These are phyloP conservation scores for Muschampia plurimacula DNA, from an alignment of 2,888 invertebrate species.

Conservation along the genomic window DNA sequence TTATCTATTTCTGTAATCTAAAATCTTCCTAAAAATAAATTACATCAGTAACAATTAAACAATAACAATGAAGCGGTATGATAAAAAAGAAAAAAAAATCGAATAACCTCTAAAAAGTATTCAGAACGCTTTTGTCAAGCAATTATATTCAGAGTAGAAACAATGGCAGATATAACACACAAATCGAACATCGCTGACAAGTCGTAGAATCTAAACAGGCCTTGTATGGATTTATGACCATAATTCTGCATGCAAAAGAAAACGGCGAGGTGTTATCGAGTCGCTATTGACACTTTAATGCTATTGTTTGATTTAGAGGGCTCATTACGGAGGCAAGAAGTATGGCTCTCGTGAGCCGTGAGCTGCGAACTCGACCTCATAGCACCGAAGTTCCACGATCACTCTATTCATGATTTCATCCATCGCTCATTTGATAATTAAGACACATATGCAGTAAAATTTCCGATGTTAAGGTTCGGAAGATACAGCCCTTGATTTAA, in stretches of 20 bases:
- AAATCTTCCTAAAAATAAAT: too few relatives aligned
- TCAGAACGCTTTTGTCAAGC: not conserved
- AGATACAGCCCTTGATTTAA: too few relatives aligned
- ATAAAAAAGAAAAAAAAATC: not conserved
- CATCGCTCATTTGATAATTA: slow-evolving; percentile 39
- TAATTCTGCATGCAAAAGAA: slow-evolving; percentile 81
- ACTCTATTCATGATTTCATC: slow-evolving; percentile 61
- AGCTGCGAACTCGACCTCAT: slow-evolving; percentile 56
- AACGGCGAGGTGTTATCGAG: slow-evolving; percentile 82
- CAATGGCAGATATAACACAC: slow-evolving; percentile 40
- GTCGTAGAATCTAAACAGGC: slow-evolving; percentile 64
- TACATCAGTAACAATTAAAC: too few relatives aligned
- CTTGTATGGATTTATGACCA: slow-evolving; percentile 75
- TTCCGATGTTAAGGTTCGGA: too few relatives aligned
- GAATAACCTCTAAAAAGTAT: not conserved
- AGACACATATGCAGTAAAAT: not conserved
- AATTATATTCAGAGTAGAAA: slow-evolving; percentile 19
- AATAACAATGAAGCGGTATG: not conserved
- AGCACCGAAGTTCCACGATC: slow-evolving; percentile 48
- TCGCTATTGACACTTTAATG: slow-evolving; percentile 84
- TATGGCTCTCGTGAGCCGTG: slow-evolving; percentile 68
- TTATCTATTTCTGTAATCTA: too few relatives aligned
- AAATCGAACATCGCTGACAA: slow-evolving; percentile 49
- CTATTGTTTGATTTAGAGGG: slow-evolving; percentile 85
- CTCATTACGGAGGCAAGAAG: slow-evolving; percentile 80